A percentile compares a stretch with the other conserved stretches of the same genome.
phyloP scores from a whole-genome alignment of 92 coral and sea anemone genomes.

The Montipora capitata region DNA sequence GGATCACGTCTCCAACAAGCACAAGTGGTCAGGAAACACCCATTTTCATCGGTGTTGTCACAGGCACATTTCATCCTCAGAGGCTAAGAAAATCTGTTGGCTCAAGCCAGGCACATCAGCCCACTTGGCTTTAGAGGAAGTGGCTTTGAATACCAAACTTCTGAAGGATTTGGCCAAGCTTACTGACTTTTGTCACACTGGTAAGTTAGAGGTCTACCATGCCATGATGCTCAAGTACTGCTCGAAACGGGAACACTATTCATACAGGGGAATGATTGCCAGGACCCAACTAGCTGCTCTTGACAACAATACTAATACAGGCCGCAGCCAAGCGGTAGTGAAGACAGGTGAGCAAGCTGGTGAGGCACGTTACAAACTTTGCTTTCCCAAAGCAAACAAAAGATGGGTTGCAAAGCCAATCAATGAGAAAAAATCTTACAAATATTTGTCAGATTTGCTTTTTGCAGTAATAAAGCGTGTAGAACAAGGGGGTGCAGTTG shows the following conservation, averaged over 20 bases:
- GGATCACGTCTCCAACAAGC: slow-evolving; percentile 59
- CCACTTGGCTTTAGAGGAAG: slow-evolving; percentile 69
- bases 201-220: slow-evolving; percentile 70
- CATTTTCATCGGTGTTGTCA: slow-evolving; percentile 69
- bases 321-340: slow-evolving; percentile 53
- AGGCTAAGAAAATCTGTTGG: slow-evolving; percentile 57
- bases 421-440: slow-evolving; percentile 57
- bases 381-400: slow-evolving; percentile 49
- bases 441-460: slow-evolving; percentile 46
- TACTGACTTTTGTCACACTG: slow-evolving; percentile 78
- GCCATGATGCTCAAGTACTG: slow-evolving; percentile 76
- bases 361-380: slow-evolving; percentile 21
- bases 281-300: slow-evolving; percentile 75
- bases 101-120: slow-evolving; percentile 66
- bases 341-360: slow-evolving; percentile 47
- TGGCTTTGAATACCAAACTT: slow-evolving; percentile 53
- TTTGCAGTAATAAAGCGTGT: slow-evolving; percentile 24
- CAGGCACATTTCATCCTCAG: slow-evolving; percentile 32
- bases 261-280: slow-evolving; percentile 65
- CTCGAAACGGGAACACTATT: slow-evolving; percentile 71
- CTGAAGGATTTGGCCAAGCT: slow-evolving; percentile 72
- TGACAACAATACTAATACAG: slow-evolving; percentile 66
- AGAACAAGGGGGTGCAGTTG: slow-evolving; percentile 11
- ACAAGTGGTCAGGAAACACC: slow-evolving; percentile 39
- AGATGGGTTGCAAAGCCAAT: slow-evolving; percentile 48